A percentile compares a stretch with the other conserved stretches of the same genome.
Evolutionary conservation across 1,140 invertebrate species (phyloP).

Genomic region (Schlechtendalia chinensis): DNA sequence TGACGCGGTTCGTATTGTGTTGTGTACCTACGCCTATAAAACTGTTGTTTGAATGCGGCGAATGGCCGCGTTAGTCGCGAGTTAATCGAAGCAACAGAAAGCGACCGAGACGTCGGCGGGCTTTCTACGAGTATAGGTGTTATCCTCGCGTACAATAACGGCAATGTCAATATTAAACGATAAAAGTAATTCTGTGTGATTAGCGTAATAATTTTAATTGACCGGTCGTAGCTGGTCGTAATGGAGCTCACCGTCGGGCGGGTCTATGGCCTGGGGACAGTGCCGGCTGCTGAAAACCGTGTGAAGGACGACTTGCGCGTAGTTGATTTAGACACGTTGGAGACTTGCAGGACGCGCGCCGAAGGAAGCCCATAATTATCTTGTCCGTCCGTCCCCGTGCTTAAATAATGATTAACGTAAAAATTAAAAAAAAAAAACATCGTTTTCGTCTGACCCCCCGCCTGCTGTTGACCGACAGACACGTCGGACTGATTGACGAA

Average conservation of each 20-base stretch:
- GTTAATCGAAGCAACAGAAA: constrained; percentile 22
- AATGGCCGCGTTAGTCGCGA: background rate
- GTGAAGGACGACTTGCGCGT: constrained; percentile 33
- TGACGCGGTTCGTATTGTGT: background rate
- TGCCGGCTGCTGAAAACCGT: constrained; percentile 5
- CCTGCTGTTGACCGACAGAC: too few relatives aligned
- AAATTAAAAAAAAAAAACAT: too few relatives aligned
- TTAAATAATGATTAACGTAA: background rate
- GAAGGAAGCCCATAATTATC: background rate
- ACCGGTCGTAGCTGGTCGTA: constrained; percentile 17
- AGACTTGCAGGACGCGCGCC: background rate
- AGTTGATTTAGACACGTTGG: background rate
- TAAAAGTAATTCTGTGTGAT: background rate
- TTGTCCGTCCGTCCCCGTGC: background rate
- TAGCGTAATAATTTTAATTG: constrained; percentile 41
- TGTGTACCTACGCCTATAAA: background rate
- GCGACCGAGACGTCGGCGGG: background rate
- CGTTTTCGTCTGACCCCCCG: too few relatives aligned
- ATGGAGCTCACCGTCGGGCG: constrained; percentile 4
- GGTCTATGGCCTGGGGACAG: constrained; percentile 12
- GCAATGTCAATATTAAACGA: background rate
- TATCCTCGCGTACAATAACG: constrained; percentile 8
- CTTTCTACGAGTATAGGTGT: constrained; percentile 26
- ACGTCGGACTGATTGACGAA: too few relatives aligned
- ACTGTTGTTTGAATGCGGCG: background rate